Evolutionary conservation across 2,888 invertebrate genomes (phyloP), one percentile per base, ranked within the genome.

Genomic region (Melanophora roralis): DNA sequence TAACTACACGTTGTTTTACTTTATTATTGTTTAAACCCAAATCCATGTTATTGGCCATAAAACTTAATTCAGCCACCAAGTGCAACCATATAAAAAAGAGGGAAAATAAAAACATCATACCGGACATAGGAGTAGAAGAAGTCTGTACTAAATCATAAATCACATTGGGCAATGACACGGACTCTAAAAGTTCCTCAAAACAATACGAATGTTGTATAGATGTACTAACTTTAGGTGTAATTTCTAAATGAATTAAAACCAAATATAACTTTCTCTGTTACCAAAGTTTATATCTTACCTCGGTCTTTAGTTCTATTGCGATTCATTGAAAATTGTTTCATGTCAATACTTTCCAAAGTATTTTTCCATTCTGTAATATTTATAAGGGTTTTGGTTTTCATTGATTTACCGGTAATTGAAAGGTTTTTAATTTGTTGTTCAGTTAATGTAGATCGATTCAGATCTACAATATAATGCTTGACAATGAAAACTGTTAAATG

Each of bases 41-140:
- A 19, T 68, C 67, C 83, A 86, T 74, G 65, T 85, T 86, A 38
- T 83, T 85, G 6, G 86, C 92, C 86, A 93, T 92, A 88, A 93
- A 93, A 85, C 92, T 93, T 19, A 93, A 92, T 14, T 94, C 91
- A 36, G 94, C 92, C 47, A 92, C 91, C 1, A 93, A 92, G 83
- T 93, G 93, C 6, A 93, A 90, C 73, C 92, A 91, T 81, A 94
- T 93, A 8, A 94, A 91, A 92, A 94, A 93, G 53, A 93, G 89
- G 79, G 94, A 92, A 51, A 93, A 92, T 3, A 93, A 85, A 14
- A 94, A 91, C 32, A 82, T 82, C 16, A 83, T 45, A 11, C 83
- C 81, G 14, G 78, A 71, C 49, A 82, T 74, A 8, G 82, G 81
- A 2, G 83, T 81, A 2, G 81, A 67, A 12, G 83, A 81, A 1